A percentile compares a stretch with the other conserved stretches of the same genome.
These are phyloP conservation scores for Poeciliopsis occidentalis DNA, from an alignment of 2,113 vertebrate species.

Conservation along the genomic window DNA sequence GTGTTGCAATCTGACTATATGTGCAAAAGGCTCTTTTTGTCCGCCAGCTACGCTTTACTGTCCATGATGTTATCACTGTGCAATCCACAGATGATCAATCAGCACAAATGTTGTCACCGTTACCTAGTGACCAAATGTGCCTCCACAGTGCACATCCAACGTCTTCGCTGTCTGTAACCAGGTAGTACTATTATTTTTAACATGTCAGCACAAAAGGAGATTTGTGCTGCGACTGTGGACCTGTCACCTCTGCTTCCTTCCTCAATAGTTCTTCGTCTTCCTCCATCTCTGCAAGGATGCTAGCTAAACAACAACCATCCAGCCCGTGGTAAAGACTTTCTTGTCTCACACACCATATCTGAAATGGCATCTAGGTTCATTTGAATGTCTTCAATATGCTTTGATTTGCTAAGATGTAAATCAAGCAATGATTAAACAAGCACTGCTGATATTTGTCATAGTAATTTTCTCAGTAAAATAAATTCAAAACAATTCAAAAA, in stretches of 20 bases:
- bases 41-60: not conserved
- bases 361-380: constrained; percentile 14
- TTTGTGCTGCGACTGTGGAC: not conserved
- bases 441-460: not conserved
- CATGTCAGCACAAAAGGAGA: not conserved
- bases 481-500: no score
- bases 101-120: constrained; percentile 6
- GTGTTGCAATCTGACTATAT: no score
- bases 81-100: not conserved
- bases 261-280: constrained; percentile 16
- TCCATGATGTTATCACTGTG: constrained; percentile 8
- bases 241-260: constrained; percentile 14
- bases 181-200: no score
- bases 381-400: not conserved
- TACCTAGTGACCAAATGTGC: constrained; percentile 23
- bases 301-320: constrained; percentile 2
- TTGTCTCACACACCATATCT: not conserved
- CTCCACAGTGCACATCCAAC: not conserved
- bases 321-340: not conserved
- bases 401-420: constrained; percentile 14
- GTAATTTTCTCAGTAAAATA: no score
- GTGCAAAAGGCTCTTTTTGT: no score
- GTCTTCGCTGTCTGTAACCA: not conserved
- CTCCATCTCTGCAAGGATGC: not conserved
- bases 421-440: constrained; percentile 21